Evolutionary conservation across 92 coral and sea anemone genomes (phyloP).

Genomic region (Zoanthus sociatus): DNA sequence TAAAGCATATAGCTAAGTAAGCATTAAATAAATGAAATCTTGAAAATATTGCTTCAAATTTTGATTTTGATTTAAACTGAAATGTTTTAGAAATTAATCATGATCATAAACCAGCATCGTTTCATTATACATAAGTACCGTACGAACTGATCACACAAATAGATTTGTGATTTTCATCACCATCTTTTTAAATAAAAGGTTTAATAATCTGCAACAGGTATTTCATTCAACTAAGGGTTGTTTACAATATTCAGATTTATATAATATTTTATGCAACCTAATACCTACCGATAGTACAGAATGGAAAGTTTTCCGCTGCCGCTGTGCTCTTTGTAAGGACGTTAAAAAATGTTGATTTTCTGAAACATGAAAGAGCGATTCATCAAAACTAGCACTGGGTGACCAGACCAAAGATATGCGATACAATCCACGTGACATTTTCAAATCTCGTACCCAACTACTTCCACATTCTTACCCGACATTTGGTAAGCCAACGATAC

Average conservation of each 20-base stretch:
- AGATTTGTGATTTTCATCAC: no score
- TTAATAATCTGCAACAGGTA: no score
- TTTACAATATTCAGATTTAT: constrained; percentile 11
- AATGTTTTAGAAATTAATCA: no score
- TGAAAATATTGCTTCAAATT: no score
- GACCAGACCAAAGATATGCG: constrained; percentile 18
- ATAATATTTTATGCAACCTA: no score
- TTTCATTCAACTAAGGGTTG: background rate
- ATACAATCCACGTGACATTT: constrained; percentile 7
- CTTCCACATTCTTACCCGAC: constrained; percentile 84
- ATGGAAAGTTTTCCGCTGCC: constrained; percentile 94
- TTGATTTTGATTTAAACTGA: no score
- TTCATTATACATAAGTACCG: no score
- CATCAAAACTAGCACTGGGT: background rate
- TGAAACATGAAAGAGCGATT: constrained; percentile 34
- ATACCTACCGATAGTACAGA: constrained; percentile 94
- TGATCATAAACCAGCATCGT: no score
- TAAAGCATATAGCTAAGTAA: no score
- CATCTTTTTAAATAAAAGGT: no score
- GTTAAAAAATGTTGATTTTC: constrained; percentile 98
- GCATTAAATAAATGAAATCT: no score
- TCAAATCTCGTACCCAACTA: constrained; percentile 22
- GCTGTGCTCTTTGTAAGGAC: constrained; percentile 96
- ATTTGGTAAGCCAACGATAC: constrained; percentile 97
- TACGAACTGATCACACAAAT: no score